Evolutionary conservation across 2,797 vertebrate genomes (phyloP).

Genomic region (Somateria mollissima): DNA sequence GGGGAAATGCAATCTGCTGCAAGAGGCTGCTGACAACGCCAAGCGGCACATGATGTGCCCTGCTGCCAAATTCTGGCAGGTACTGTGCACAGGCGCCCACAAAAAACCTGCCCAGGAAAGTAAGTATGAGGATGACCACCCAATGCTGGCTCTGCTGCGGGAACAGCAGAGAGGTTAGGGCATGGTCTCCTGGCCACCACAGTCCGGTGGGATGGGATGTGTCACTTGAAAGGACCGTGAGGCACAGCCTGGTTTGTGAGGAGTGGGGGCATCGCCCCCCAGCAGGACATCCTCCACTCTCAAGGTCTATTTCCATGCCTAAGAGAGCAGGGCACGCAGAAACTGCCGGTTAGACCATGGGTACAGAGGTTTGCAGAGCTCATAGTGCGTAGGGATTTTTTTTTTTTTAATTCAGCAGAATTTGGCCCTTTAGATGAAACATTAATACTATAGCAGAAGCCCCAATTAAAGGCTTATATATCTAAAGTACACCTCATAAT

Average conservation of each 20-base stretch:
- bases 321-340: neutral
- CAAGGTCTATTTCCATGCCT: neutral
- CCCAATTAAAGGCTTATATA: neutral
- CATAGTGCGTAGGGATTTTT: neutral
- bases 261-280: neutral
- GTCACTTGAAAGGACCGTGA: neutral
- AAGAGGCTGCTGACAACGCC: constrained; percentile 6
- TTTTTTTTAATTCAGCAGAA: neutral
- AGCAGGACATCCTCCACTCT: neutral
- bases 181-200: neutral
- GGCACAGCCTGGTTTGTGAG: neutral
- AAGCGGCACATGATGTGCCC: neutral
- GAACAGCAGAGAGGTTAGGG: neutral
- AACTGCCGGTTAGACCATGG: neutral
- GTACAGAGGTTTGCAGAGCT: neutral
- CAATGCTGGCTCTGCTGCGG: neutral
- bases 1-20: constrained; percentile 42
- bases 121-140: neutral
- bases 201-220: neutral
- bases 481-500: neutral
- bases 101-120: constrained; percentile 50
- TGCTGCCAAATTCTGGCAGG: constrained; percentile 58
- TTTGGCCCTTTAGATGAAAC: neutral
- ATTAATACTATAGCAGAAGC: neutral
- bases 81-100: constrained; percentile 10